Evolutionary conservation across 2,797 vertebrate species (phyloP), one percentile per base, ranked within the genome.

Genomic region (Megalops cyprinoides): DNA sequence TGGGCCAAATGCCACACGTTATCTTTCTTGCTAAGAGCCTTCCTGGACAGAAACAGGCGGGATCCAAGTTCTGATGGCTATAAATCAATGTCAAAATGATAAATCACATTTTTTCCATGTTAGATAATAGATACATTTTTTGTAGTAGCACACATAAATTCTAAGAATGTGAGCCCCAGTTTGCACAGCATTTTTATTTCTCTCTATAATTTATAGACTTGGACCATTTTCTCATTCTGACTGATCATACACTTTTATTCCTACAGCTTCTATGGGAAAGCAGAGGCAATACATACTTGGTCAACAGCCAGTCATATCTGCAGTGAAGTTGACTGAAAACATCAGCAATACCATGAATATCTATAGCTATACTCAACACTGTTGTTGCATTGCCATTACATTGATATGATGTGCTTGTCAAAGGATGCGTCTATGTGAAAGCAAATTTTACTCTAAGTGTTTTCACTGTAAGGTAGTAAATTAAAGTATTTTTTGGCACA

Each of bases 1-100:
- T 31, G 60, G 60, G 71, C 71, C 55, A 80, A 75, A 51, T 20
- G 23, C 23, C 73, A 23, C 78, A 73, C 39, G 23, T 25, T 80
- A 80, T 80, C 71, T 48, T 62, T 80, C 55, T n/a, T 49, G 37
- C 78, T n/a, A 4, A 15, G 42, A 65, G 58, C 56, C 65, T 76
- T 62, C 46, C 31, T 25, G 74, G 58, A 80, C 14, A 49, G 18
- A 39, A 44, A 65, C 12, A 23, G 49, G 44, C 79, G 20, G 73
- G n/a, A 44, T 65, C 55, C 56, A 49, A 9, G 28, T 6, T 23
- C 79, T 39, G 18, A 23, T 42, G 20, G 44, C 71, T 10, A 31
- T 81, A 76, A 76, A 81, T 81, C 48, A 76, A 69, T 20, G 37
- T 67, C 48, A 34, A 25, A 44, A 14, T 20, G n/a, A 53, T 48